Evolutionary conservation across 2,888 invertebrate genomes (phyloP), one percentile per base, ranked within the genome.

Genomic region (Agrochola lota): DNA sequence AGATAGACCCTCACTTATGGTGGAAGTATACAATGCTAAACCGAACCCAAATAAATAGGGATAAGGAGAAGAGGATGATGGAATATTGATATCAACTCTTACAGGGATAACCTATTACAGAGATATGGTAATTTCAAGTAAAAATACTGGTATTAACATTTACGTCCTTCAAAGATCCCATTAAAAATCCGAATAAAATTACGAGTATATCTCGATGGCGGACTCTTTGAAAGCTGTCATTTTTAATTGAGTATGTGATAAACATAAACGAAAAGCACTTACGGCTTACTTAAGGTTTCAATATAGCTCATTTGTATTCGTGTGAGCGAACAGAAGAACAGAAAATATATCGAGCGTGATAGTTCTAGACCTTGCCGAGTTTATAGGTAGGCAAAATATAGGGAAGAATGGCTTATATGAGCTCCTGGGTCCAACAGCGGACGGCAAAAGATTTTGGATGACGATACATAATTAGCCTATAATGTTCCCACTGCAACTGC

Each of bases 221-320:
- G 75, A 68, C 73, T 69, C 60, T 77, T 74, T 77, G 67, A 59
- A 64, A 72, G 63, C 73, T 23, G 57, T 83, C 70, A 85, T 78
- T 78, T 78, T 78, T 72, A 74, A 82, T 85, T 78, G 63, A 73
- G 59, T 71, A 76, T 77, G 70, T 83, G 68, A 67, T 73, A 71
- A 71, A 78, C 67, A 71, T 71, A 73, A 72, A 66, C 60, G 30
- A 9, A 74, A 55, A 70, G 62, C 63, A 74, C 80, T 78, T 70
- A 70, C 62, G 26, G 68, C 68, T 63, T 74, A 72, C 55, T 67
- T 52, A 60, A 71, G 30, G 55, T 73, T 71, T 71, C 46, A 60
- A 55, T 62, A 23, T 40, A 68, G 52, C 52, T 46, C n/a, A 66
- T 76, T 43, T 15, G 57, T 63, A 49, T 74, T 67, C 15, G 7